Base-by-base conservation (phyloP, 2,797 vertebrate genomes). In the Sebastes elongatus region DNA sequence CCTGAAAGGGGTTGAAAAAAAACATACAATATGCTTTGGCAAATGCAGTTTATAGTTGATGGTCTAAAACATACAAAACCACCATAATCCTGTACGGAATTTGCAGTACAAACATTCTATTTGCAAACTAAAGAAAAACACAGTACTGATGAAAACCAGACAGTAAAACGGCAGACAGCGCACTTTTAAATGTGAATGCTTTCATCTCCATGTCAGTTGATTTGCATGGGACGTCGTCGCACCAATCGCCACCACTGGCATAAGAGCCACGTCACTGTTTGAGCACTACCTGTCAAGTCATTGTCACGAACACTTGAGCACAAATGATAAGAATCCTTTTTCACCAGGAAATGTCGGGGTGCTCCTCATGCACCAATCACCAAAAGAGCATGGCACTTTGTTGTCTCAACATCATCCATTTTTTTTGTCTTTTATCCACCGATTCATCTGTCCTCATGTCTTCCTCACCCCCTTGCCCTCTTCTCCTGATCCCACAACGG, bases 121-220 rank as follows among this genome's bases (percentile, higher is more conserved):
- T 16, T 46, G 42, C 42, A 46, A 46, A 46, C 42, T 49, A 49
- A 49, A 49, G 42, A 49, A 49, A 49, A 18, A 42, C 42, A 20
- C 42, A 49, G 42, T 49, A 18, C 7, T 49, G 42, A 49, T 49
- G 49, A 94, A 95, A 96, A 95, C 96, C 97, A 98, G 95, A 85
- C 96, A 97, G 95, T 95, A 97, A 96, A 94, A 52, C 83, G 77
- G 23, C 68, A 76, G 78, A 59, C 65, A 27, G 52, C 52, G n/a
- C 82, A 69, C 70, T 68, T 71, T 66, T 56, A 11, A 73, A 53
- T 4, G 65, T 68, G 70, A 92, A 92, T 64, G 80, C 85, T 77
- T 78, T 66, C 61, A 35, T 85, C 52, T 79, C 77, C 27, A 42
- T 63, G 76, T 70, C 71, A 10, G 64, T 30, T 94, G 93, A 95